Conservation (phyloP, 2,113 vertebrate species). For the Vulpes vulpes region DNA sequence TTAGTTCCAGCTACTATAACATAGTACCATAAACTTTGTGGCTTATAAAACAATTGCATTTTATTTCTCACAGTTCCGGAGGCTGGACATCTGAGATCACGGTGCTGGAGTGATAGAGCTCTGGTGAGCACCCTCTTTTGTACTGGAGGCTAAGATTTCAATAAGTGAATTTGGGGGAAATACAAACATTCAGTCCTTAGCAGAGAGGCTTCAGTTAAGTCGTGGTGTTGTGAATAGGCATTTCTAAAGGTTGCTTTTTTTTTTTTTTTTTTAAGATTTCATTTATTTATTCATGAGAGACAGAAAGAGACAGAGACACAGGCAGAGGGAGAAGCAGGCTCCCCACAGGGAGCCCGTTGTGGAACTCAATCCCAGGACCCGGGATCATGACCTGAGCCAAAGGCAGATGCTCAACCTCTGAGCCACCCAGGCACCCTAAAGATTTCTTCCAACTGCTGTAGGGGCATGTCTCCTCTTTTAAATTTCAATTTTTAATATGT, state of each 20-base stretch:
- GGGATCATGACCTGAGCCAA: too few relatives aligned
- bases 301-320: too few relatives aligned
- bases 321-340: too few relatives aligned
- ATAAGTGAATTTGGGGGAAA: background rate
- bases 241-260: background rate
- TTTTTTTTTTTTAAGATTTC: too few relatives aligned
- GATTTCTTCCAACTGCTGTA: background rate
- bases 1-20: background rate
- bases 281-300: too few relatives aligned
- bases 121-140: background rate
- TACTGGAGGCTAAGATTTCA: background rate
- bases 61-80: background rate
- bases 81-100: background rate
- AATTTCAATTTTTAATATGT: conserved; percentile 19
- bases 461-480: background rate
- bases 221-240: background rate
- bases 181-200: background rate
- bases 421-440: background rate
- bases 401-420: too few relatives aligned
- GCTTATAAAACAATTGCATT: background rate
- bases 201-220: background rate
- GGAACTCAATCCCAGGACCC: too few relatives aligned
- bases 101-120: background rate
- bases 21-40: background rate
- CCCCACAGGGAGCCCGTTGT: too few relatives aligned